Evolutionary conservation across 2,797 vertebrate genomes (phyloP).

Genomic region (Bradypus variegatus): DNA sequence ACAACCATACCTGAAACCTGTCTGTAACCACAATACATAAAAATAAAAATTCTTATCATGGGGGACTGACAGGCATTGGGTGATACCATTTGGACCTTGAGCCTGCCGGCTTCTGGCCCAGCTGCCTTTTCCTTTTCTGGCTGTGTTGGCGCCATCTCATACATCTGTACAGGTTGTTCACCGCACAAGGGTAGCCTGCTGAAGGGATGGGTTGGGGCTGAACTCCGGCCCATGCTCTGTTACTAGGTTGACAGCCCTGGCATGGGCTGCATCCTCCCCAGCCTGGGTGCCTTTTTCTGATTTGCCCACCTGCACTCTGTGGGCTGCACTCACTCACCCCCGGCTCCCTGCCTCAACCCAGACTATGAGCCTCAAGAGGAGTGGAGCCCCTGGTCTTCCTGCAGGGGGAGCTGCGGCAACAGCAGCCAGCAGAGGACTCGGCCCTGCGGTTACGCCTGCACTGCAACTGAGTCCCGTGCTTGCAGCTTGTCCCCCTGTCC

Average conservation of each 20-base stretch:
- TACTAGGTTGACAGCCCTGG: neutral
- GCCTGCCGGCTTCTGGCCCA: neutral
- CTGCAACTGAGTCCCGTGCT: slow-evolving; percentile 81
- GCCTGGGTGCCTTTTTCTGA: neutral
- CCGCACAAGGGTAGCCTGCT: neutral
- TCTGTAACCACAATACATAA: too few relatives aligned
- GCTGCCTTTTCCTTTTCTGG: neutral
- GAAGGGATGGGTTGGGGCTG: neutral
- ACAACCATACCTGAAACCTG: too few relatives aligned
- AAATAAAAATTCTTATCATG: too few relatives aligned
- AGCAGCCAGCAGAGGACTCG: slow-evolving; percentile 85
- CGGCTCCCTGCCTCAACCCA: slow-evolving; percentile 54
- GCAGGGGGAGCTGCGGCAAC: slow-evolving; percentile 83
- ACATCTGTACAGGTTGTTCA: neutral
- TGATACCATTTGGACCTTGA: neutral
- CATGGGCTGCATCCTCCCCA: neutral
- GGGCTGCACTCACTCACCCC: neutral
- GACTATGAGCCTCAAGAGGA: slow-evolving; percentile 84
- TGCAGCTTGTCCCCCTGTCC: slow-evolving; percentile 83
- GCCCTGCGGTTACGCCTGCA: slow-evolving; percentile 87
- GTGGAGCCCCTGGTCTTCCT: slow-evolving; percentile 90
- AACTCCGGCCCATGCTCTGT: neutral
- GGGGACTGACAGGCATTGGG: neutral
- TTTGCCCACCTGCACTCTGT: neutral
- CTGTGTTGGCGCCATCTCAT: neutral